These are phyloP conservation scores for Archips crataeganus DNA, from an alignment of 2,888 invertebrate genomes.

Conservation along the genomic window DNA sequence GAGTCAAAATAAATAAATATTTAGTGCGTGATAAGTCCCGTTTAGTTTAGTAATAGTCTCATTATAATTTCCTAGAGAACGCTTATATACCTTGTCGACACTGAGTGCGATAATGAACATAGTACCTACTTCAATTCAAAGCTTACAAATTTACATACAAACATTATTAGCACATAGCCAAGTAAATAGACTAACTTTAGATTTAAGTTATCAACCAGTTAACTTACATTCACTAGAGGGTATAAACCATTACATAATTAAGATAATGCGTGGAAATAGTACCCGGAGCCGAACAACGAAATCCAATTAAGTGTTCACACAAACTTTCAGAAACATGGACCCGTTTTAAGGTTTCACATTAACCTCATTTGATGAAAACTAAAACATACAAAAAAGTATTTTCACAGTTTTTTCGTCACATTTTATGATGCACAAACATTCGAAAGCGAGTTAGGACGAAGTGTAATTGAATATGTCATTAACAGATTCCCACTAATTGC, in stretches of 20 bases:
- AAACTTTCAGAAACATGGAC: conserved; percentile 47
- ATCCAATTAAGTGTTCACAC: conserved; percentile 50
- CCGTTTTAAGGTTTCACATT: conserved; percentile 46
- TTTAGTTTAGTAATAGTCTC: no score
- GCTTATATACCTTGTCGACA: no score
- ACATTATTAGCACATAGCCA: no score
- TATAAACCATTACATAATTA: conserved; percentile 30
- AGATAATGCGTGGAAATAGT: conserved; percentile 26
- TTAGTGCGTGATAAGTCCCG: no score
- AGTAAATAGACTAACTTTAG: background rate
- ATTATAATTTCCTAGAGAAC: no score
- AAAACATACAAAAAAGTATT: background rate
- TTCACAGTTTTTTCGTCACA: background rate
- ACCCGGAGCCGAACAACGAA: conserved; percentile 40
- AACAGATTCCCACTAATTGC: background rate
- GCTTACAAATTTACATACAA: no score
- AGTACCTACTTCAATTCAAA: no score
- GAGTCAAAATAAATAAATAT: no score
- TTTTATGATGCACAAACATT: background rate
- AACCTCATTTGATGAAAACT: conserved; percentile 19
- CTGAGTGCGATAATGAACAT: no score
- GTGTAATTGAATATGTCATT: background rate
- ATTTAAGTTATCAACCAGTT: background rate
- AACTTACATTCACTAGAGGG: background rate
- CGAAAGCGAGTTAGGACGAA: background rate